Evolutionary conservation across 2,113 vertebrate species (phyloP).

Genomic region (Phalacrocorax aristotelis): DNA sequence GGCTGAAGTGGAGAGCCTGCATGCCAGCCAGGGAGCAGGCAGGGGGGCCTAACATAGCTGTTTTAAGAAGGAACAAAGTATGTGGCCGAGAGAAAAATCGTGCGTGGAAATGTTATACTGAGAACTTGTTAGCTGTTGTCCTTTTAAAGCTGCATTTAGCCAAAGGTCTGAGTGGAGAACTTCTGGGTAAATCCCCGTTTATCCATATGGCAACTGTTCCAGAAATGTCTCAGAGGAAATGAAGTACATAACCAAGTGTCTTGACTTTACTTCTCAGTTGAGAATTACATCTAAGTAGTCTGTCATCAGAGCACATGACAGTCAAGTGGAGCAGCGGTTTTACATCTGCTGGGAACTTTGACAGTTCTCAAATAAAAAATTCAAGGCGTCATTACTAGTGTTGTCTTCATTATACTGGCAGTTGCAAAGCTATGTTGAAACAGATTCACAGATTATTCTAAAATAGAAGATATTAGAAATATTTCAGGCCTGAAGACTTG

Average conservation of each 20-base stretch:
- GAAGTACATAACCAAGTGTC: not conserved
- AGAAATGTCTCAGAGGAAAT: not conserved
- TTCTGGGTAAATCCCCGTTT: not conserved
- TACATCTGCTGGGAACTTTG: not conserved
- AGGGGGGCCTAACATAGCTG: not conserved
- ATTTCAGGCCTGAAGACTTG: not conserved
- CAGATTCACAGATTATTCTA: not conserved
- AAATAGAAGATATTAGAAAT: not conserved
- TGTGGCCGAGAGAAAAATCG: not conserved
- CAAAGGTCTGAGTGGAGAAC: not conserved
- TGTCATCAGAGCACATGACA: not conserved
- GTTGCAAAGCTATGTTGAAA: not conserved
- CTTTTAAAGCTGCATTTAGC: not conserved
- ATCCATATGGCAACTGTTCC: not conserved
- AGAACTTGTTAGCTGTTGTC: not conserved
- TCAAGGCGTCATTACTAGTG: accelerated
- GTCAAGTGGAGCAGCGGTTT: not conserved
- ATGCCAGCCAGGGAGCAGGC: not conserved
- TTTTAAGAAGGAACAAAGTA: not conserved
- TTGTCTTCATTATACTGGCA: not conserved
- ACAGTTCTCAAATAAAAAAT: not conserved
- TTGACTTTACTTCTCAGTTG: not conserved
- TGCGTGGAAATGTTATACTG: not conserved
- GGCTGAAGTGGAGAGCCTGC: not conserved
- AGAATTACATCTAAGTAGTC: not conserved